Evolutionary conservation across 2,888 invertebrate species (phyloP).

Genomic region (Pimpla rufipes): DNA sequence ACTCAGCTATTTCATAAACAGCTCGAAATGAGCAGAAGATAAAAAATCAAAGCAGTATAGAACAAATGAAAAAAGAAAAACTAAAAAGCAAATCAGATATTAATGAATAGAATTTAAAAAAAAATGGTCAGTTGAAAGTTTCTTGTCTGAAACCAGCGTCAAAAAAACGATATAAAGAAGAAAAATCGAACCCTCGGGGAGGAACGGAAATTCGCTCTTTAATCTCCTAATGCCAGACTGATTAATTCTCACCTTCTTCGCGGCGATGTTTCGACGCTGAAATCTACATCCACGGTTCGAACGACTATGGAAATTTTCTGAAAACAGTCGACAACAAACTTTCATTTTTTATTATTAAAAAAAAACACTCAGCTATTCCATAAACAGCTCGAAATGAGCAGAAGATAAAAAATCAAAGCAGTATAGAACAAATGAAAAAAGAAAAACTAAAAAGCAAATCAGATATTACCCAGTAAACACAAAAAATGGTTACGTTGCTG

Average conservation of each 20-base stretch:
- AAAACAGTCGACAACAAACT: neutral
- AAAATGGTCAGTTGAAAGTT: no score
- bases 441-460: no score
- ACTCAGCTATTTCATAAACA: neutral
- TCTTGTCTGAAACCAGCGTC: neutral
- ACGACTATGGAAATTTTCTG: neutral
- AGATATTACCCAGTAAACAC: no score
- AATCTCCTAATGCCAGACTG: slow-evolving; percentile 4
- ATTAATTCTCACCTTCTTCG: neutral
- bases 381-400: no score
- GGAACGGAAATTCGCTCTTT: neutral
- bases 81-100: no score
- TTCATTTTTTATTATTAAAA: neutral
- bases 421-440: no score
- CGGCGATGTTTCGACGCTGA: neutral
- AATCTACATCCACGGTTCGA: neutral
- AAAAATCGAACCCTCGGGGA: neutral
- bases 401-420: no score
- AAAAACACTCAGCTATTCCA: neutral
- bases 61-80: no score
- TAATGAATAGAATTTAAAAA: no score
- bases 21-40: no score
- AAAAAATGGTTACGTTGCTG: no score
- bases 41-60: no score
- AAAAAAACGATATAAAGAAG: slow-evolving; percentile 8